Evolutionary conservation across 2,797 vertebrate genomes (phyloP), one percentile per base, ranked within the genome.

Genomic region (Chrosomus eos): DNA sequence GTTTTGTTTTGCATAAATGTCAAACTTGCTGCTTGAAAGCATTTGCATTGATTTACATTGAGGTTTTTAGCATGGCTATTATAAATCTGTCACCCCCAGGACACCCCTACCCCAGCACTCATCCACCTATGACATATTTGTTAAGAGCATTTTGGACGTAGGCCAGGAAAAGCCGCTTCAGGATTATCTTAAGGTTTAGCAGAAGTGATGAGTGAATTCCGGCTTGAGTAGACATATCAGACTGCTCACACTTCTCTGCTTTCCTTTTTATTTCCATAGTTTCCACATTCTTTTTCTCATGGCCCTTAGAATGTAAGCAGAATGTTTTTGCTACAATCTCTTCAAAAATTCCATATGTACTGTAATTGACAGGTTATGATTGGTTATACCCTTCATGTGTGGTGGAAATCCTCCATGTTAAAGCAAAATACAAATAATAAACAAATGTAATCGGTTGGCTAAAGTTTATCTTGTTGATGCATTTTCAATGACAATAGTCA

Each of bases 51-150:
- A 97, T 97, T 97, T 96, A 97, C 92, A 91, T 92, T 87, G 88
- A 89, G 93, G 92, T 96, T 96, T 95, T 91, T 90, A 94, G 92
- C 90, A 82, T 93, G 96, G 89, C 91, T 92, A 91, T 93, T 92
- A 95, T 97, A 96, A 97, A 97, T 97, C 95, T 96, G 86, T 95
- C 94, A 93, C 92, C 94, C 93, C 85, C 84, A 92, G 95, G 96
- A 96, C 94, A 93, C 93, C 95, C 95, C 94, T 93, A 91, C 93
- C 93, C 94, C 95, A 94, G 94, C 96, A 95, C 96, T 96, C 96
- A 96, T 97, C 96, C 95, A 95, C 96, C 95, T 95, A 95, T 95
- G 92, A 94, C 94, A 94, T 95, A 94, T 95, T 92, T 55, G 88
- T 95, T 96, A 91, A 93, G 94, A 95, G 95, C 93, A 92, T 94